phyloP scores from a whole-genome alignment of 2,797 vertebrate species.

The Erpetoichthys calabaricus region DNA sequence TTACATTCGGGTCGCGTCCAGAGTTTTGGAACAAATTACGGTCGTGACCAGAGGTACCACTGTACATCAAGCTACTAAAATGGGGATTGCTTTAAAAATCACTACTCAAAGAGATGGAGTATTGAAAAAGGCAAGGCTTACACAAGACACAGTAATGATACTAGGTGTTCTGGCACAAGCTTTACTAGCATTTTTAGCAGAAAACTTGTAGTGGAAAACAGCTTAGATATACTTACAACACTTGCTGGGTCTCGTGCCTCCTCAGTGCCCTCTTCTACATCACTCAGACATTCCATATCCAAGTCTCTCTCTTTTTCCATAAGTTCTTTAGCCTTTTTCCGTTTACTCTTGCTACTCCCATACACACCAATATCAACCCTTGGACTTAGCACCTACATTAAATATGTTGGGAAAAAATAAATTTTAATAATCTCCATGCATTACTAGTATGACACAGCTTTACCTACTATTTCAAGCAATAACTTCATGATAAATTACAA shows the following conservation, averaged over 20 bases:
- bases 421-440: not conserved
- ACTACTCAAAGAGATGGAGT: too few species aligned
- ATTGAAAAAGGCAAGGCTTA: too few species aligned
- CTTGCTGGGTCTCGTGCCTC: slow-evolving; percentile 75
- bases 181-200: too few species aligned
- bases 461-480: not conserved
- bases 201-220: too few species aligned
- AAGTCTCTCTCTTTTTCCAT: slow-evolving; percentile 83
- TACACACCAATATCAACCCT: slow-evolving; percentile 86
- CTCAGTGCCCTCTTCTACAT: slow-evolving; percentile 72
- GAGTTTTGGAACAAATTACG: too few species aligned
- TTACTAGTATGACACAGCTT: not conserved
- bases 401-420: slow-evolving; percentile 6
- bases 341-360: slow-evolving; percentile 80
- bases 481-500: not conserved
- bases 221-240: slow-evolving; percentile 44
- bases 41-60: too few species aligned
- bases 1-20: too few species aligned
- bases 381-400: slow-evolving; percentile 77
- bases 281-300: slow-evolving; percentile 72
- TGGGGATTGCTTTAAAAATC: too few species aligned
- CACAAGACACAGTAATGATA: too few species aligned
- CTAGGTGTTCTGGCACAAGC: too few species aligned
- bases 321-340: slow-evolving; percentile 81
- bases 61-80: too few species aligned